Base-by-base conservation (phyloP, 2,888 invertebrate genomes). In the Cheiracanthium punctorium region DNA sequence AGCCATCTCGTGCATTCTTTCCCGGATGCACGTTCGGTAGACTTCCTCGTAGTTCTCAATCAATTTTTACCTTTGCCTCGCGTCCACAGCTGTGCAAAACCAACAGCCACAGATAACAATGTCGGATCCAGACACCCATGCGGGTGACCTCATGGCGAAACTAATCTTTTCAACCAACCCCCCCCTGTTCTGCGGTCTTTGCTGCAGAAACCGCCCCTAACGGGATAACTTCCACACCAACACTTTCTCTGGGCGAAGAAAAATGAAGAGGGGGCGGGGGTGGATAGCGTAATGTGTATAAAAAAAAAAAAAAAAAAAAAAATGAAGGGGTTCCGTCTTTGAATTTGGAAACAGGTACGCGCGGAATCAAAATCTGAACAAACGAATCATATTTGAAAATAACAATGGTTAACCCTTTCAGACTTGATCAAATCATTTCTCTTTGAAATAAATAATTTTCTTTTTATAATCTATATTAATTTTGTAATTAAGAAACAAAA, bases 71-170 rank as follows among this genome's bases (percentile, higher is more conserved):
- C 58, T 5, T 17, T 24, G 24, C 58, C 5, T 58, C n/a, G 37
- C 52, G 64, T 43, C 69, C 76, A 71, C 82, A 82, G 82, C 82
- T 82, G 82, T 75, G 75, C 74, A 70, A 82, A 82, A 37, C 82
- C 82, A 76, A 82, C 82, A 69, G 7, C 76, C 71, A 58, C 64
- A 28, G 82, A 76, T 76, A 20, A 58, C 58, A 58, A 58, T 58
- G 12, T 58, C 24, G 5, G 24, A 2, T 5, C 24, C 5, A 24
- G 12, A 58, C 1, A 24, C 58, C 58, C 58, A 2, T 7, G 24
- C 24, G 20, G 37, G 74, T 79, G 84, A 84, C 84, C 79, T 79
- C 84, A 84, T 69, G 52, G 41, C 52, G 41, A 29, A 72, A 74
- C 79, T 84, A 79, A 79, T 79, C 79, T 48, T 72, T 30, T 70